Evolutionary conservation across 2,113 vertebrate genomes (phyloP).

Genomic region (Asarcornis scutulata): DNA sequence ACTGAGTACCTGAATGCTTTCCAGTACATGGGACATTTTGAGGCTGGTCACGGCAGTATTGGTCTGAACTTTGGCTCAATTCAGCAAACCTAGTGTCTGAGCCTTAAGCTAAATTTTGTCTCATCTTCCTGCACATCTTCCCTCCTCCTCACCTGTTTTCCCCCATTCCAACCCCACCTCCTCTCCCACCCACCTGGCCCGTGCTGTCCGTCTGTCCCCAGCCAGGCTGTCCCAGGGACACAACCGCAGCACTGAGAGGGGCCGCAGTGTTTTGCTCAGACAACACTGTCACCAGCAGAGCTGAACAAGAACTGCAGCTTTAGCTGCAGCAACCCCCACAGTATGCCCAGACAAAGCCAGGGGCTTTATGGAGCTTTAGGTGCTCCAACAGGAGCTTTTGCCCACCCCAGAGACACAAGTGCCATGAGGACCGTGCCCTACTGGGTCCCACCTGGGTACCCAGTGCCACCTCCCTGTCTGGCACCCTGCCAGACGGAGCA

Average conservation of each 20-base stretch:
- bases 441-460: rapidly evolving
- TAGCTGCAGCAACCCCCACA: background rate
- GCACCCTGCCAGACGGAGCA: rapidly evolving
- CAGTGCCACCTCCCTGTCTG: rapidly evolving
- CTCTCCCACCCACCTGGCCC: background rate
- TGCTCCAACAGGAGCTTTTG: background rate
- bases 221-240: rapidly evolving
- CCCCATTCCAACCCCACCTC: background rate
- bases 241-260: background rate
- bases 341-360: rapidly evolving
- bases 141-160: background rate
- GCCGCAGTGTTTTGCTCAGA: background rate
- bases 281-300: slow-evolving; percentile 60
- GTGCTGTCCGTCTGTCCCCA: rapidly evolving
- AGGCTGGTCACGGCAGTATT: rapidly evolving
- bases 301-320: slow-evolving; percentile 17
- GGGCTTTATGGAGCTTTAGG: background rate
- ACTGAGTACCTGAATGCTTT: background rate
- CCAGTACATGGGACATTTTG: background rate
- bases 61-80: background rate
- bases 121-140: background rate
- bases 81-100: background rate
- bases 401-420: background rate
- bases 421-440: background rate
- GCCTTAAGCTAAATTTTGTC: background rate